Base-by-base conservation (phyloP, 2,888 invertebrate genomes). In the Bimastos eiseni region DNA sequence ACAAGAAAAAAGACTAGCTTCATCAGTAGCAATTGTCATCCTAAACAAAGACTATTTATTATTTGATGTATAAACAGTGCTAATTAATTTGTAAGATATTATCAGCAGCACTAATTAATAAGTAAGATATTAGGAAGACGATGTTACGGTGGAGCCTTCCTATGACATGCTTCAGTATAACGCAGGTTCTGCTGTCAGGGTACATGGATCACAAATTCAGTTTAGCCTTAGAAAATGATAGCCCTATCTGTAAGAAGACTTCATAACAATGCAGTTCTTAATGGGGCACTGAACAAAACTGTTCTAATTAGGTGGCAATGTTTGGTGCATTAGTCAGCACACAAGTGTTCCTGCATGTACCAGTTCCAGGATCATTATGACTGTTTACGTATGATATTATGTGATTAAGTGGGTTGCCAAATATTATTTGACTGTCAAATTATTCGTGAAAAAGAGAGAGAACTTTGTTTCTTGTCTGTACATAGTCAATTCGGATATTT, bases 31-130 rank as follows among this genome's bases (percentile, higher is more conserved):
- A 36, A 86, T 34, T 2, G 34, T 86, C 37, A 13, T 19, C 36
- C 19, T 86, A 86, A 34, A 86, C 86, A 86, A 86, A 34, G 86
- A 86, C 86, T 34, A 70, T n/a, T 30, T 70, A n/a, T n/a, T n/a
- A 70, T n/a, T 13, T n/a, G 70, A 70, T 30, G n/a, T 1, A 70
- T 70, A 70, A 70, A 70, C 70, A n/a, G 70, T n/a, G n/a, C 70
- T 70, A 70, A 70, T 70, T 70, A 70, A 70, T 70, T 70, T 11
- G 70, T 70, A 70, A n/a, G 70, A 70, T 30, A 70, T n/a, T n/a
- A n/a, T 49, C 5, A 55, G 30, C 55, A 30, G 30, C 30, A 30
- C 55, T 55, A 24, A 55, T 55, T 55, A 55, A 55, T 55, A 30
- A 30, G 55, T 24, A 55, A 30, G 55, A 70, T 70, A 11, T 15